These are phyloP conservation scores for Brachionichthys hirsutus DNA, from an alignment of 2,113 vertebrate genomes.

Conservation along the genomic window DNA sequence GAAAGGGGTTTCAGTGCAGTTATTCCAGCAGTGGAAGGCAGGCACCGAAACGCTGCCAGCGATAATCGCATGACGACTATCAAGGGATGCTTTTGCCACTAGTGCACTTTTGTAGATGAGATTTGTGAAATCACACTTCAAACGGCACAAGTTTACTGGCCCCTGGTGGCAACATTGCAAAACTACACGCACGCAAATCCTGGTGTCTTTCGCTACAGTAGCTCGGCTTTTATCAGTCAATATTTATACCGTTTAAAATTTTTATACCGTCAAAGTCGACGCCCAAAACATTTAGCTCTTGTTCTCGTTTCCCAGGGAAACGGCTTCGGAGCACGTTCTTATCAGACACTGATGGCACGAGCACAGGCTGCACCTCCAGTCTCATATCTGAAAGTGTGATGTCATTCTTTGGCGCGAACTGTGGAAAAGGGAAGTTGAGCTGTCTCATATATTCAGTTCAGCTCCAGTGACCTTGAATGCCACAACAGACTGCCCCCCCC, in stretches of 20 bases:
- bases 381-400: conserved; percentile 24
- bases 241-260: not conserved
- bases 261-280: not conserved
- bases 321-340: not conserved
- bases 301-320: not conserved
- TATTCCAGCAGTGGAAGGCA: conserved; percentile 8
- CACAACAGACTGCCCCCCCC: conserved; percentile 17
- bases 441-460: conserved; percentile 37
- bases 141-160: conserved; percentile 30
- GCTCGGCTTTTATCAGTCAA: conserved; percentile 21
- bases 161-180: conserved; percentile 45
- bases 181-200: conserved; percentile 11
- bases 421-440: conserved; percentile 71
- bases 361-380: not conserved
- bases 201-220: conserved; percentile 48
- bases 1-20: not conserved
- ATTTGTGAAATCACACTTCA: not conserved
- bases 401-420: conserved; percentile 57
- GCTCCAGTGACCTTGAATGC: conserved; percentile 56
- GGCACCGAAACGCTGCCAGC: not conserved
- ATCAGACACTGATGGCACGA: conserved; percentile 10
- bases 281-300: not conserved
- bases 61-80: conserved; percentile 13
- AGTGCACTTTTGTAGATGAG: conserved; percentile 15
- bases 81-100: conserved; percentile 7